These are phyloP conservation scores for Cathartes aura DNA, from an alignment of 2,113 vertebrate genomes.

Conservation along the genomic window DNA sequence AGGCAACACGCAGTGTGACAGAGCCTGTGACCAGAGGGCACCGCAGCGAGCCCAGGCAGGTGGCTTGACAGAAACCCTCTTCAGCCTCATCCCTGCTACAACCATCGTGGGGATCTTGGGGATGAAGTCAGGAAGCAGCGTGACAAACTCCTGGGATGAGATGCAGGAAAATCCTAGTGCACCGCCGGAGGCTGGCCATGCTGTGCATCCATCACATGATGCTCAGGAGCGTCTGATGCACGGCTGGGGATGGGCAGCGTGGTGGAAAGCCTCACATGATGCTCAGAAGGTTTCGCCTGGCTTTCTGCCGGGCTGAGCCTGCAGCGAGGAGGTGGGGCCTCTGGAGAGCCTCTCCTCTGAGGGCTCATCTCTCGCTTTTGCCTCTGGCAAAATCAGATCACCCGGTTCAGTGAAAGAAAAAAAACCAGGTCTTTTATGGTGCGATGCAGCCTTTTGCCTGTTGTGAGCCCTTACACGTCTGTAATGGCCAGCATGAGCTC, in stretches of 20 bases:
- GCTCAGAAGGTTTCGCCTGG: constrained; percentile 24
- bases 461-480: background rate
- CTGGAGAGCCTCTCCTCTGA: background rate
- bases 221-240: constrained; percentile 3
- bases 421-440: background rate
- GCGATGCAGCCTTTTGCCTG: background rate
- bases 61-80: background rate
- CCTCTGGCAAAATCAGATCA: background rate
- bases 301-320: background rate
- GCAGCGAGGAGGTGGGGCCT: background rate
- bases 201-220: constrained; percentile 45
- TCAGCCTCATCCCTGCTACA: background rate
- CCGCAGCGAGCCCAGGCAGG: background rate
- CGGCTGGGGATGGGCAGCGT: background rate
- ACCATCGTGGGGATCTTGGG: background rate
- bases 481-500: background rate
- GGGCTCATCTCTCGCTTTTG: background rate
- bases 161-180: background rate
- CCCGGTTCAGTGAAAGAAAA: background rate
- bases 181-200: background rate
- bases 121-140: background rate
- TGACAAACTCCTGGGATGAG: background rate
- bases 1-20: background rate
- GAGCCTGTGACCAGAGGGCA: background rate
- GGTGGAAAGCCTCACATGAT: constrained; percentile 58